phyloP scores from a whole-genome alignment of 1,140 invertebrate genomes.

The Ceratina japonica region DNA sequence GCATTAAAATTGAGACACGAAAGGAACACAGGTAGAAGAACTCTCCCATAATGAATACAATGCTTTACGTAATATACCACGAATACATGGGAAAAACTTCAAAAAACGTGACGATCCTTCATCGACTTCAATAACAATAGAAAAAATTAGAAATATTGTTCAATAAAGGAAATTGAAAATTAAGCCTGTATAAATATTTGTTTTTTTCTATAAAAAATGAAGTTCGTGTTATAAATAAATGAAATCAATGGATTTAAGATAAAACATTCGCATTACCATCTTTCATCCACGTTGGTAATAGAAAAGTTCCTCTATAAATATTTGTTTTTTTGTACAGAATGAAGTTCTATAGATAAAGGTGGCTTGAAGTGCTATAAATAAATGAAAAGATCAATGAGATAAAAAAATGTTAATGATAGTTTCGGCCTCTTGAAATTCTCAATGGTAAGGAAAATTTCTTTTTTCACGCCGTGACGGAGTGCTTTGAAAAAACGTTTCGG shows the following conservation, averaged over 20 bases:
- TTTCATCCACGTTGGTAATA: neutral
- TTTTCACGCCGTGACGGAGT: constrained; percentile 14
- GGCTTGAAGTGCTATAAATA: neutral
- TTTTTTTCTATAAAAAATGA: too few relatives aligned
- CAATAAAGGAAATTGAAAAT: neutral
- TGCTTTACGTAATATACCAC: constrained; percentile 42
- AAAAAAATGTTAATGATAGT: neutral
- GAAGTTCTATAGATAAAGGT: too few relatives aligned
- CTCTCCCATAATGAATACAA: constrained; percentile 48
- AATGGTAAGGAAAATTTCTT: constrained; percentile 23
- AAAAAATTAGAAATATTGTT: neutral
- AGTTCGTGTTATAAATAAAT: too few relatives aligned
- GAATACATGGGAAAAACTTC: constrained; percentile 34
- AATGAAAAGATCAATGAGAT: neutral
- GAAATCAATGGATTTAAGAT: too few relatives aligned
- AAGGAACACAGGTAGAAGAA: constrained; percentile 37
- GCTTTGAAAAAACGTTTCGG: constrained; percentile 28
- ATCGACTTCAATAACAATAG: constrained; percentile 10
- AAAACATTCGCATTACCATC: too few relatives aligned
- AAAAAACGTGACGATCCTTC: constrained; percentile 19
- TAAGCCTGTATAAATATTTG: neutral
- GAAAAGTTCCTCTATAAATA: too few relatives aligned
- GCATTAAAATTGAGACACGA: constrained; percentile 41
- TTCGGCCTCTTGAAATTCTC: constrained; percentile 10
- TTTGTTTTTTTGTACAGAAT: neutral